Conservation (phyloP, 2,797 vertebrate species). For the Cetoscarus ocellatus region DNA sequence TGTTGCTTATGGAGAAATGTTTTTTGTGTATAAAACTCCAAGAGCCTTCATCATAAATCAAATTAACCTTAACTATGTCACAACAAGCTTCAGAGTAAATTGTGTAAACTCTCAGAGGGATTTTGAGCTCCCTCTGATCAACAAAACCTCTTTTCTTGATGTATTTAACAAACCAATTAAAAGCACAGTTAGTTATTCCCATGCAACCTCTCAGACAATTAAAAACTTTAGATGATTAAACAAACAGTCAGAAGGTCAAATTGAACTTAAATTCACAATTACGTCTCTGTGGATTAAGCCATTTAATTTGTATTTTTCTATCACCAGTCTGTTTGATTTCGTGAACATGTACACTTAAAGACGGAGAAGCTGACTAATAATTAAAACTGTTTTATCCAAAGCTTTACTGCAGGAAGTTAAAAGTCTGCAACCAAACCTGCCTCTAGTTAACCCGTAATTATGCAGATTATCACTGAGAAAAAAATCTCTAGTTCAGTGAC, state of each 20-base stretch:
- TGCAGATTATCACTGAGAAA: no score
- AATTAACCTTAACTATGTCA: constrained; percentile 1
- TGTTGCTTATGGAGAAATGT: no score
- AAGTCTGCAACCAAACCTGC: no score
- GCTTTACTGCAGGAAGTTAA: not conserved
- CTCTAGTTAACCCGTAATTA: no score
- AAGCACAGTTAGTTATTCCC: constrained; percentile 35
- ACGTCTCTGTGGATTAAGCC: constrained; percentile 8
- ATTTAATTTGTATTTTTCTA: constrained; percentile 26
- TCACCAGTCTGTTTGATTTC: constrained; percentile 1
- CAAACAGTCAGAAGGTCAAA: constrained; percentile 32
- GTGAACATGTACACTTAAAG: not conserved
- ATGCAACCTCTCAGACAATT: constrained; percentile 42
- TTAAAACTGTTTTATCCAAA: constrained; percentile 11
- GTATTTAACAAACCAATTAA: constrained; percentile 40
- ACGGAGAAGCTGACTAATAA: constrained; percentile 13
- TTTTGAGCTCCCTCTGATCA: not conserved
- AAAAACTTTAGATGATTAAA: constrained; percentile 46
- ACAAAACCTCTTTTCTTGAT: constrained; percentile 19
- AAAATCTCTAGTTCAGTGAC: no score
- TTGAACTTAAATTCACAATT: constrained; percentile 8
- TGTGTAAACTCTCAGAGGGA: not conserved
- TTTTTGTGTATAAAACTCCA: no score
- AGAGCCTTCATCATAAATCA: no score
- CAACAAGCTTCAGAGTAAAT: not conserved